Evolutionary conservation across 2,113 vertebrate genomes (phyloP).

Genomic region (Empidonax alnorum): DNA sequence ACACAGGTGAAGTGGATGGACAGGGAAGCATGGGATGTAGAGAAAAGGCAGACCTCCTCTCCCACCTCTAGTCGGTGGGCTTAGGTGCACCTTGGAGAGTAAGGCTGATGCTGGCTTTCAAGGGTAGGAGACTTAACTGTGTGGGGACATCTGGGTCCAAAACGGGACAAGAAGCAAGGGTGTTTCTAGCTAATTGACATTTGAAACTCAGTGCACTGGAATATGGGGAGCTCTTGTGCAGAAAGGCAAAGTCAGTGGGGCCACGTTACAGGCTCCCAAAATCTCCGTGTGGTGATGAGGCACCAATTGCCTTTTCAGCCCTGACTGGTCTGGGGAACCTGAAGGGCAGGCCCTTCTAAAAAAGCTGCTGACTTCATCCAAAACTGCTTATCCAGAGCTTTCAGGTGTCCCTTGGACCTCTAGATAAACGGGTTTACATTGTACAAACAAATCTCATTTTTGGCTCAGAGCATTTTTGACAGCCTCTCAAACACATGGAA

Average conservation of each 20-base stretch:
- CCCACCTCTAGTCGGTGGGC: too few species aligned
- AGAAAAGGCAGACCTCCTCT: background rate
- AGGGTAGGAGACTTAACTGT: background rate
- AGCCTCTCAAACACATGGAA: slow-evolving; percentile 57
- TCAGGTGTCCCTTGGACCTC: slow-evolving; percentile 58
- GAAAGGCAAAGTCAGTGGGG: background rate
- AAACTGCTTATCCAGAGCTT: slow-evolving; percentile 60
- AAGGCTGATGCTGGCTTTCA: background rate
- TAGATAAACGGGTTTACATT: slow-evolving; percentile 61
- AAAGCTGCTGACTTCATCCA: slow-evolving; percentile 8
- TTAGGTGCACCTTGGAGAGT: background rate
- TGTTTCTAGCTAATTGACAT: background rate
- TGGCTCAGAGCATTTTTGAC: slow-evolving; percentile 64
- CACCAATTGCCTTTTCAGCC: background rate
- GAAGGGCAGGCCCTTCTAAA: slow-evolving; percentile 3
- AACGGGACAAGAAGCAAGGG: background rate
- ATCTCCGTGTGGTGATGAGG: background rate
- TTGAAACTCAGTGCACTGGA: background rate
- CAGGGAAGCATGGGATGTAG: background rate
- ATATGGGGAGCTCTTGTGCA: background rate
- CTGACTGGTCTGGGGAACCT: background rate
- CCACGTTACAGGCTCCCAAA: background rate
- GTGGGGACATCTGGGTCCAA: background rate
- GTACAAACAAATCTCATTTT: slow-evolving; percentile 63
- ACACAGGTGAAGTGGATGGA: fast-evolving